Evolutionary conservation across 2,113 vertebrate genomes (phyloP), one percentile per base, ranked within the genome.

Genomic region (Epinephelus fuscoguttatus): DNA sequence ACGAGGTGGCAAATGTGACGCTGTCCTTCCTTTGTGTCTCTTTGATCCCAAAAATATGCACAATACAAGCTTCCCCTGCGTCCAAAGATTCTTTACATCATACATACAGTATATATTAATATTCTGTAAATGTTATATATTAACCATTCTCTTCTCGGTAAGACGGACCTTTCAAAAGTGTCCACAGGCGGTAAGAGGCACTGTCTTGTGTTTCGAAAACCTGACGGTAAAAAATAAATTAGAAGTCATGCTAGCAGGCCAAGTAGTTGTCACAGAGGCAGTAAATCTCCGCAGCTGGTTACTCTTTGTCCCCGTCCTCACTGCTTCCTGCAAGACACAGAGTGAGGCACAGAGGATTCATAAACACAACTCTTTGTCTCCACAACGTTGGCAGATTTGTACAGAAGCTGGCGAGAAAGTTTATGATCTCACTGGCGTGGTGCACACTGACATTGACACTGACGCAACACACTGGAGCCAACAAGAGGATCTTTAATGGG

Each of bases 281-380:
- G 81, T 15, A 61, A 18, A 45, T 42, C 23, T 81, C 83, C 71
- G 27, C 70, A 25, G 61, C 61, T 75, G 12, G 3, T 80, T 94
- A 95, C 45, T 97, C 95, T 90, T 87, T 89, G 79, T 96, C 96
- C 0, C 96, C 95, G 0, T 97, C 96, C 84, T 96, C 95, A 18
- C 95, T 96, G 95, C 96, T 96, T 88, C 96, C 96, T 94, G 92
- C 17, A 88, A 80, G 0, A 80, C 0, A 88, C 18, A 83, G 5
- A 75, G 6, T 2, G 9, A 78, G 74, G 13, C 27, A 67, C 30
- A 70, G 10, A 27, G 12, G 7, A 66, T 72, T 21, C 25, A 70
- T 40, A 9, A 52, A n/a, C 23, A 63, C 40, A 11, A 3, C 0
- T 7, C 27, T 30, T 64, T 25, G 2, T 37, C 25, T 52, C 33